A percentile compares a stretch with the other conserved stretches of the same genome.
These are phyloP conservation scores for Boloria euphrosyne DNA, from an alignment of 2,888 invertebrate genomes.

Conservation along the genomic window DNA sequence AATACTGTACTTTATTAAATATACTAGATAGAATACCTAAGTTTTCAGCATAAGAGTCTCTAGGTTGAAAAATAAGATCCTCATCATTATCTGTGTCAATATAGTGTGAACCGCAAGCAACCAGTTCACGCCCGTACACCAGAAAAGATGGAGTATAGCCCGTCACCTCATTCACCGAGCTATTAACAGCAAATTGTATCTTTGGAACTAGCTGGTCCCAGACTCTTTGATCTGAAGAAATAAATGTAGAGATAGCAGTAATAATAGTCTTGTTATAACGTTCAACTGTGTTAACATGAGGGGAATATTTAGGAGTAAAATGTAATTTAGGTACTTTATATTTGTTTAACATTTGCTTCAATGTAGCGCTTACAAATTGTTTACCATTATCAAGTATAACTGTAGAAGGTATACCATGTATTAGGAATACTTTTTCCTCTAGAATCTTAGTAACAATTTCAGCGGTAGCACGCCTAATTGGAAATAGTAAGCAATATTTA, in stretches of 20 bases:
- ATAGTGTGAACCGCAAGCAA: constrained; percentile 30
- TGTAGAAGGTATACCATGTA: constrained; percentile 36
- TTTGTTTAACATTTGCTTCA: constrained; percentile 16
- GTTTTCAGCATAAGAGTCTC: not conserved
- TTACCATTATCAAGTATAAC: constrained; percentile 30
- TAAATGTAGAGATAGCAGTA: constrained; percentile 33
- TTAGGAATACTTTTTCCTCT: constrained; percentile 35
- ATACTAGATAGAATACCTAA: not conserved
- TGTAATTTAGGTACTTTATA: constrained; percentile 38
- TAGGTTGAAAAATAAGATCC: not conserved
- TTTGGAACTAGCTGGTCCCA: constrained; percentile 41
- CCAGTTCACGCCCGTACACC: constrained; percentile 38
- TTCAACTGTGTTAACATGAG: constrained; percentile 13
- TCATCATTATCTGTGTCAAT: constrained; percentile 11
- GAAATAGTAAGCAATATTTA: constrained; percentile 35
- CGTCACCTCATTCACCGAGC: constrained; percentile 41
- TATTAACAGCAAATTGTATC: constrained; percentile 44
- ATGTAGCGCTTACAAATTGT: constrained; percentile 34
- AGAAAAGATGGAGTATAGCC: constrained; percentile 39
- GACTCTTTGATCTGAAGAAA: constrained; percentile 39
- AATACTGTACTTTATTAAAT: constrained; percentile 21
- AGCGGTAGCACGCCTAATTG: constrained; percentile 26
- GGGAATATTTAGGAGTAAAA: constrained; percentile 15
- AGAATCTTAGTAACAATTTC: constrained; percentile 1
- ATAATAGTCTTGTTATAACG: constrained; percentile 41